phyloP scores from a whole-genome alignment of 2,113 vertebrate species.

The Leptobrachium leishanense region DNA sequence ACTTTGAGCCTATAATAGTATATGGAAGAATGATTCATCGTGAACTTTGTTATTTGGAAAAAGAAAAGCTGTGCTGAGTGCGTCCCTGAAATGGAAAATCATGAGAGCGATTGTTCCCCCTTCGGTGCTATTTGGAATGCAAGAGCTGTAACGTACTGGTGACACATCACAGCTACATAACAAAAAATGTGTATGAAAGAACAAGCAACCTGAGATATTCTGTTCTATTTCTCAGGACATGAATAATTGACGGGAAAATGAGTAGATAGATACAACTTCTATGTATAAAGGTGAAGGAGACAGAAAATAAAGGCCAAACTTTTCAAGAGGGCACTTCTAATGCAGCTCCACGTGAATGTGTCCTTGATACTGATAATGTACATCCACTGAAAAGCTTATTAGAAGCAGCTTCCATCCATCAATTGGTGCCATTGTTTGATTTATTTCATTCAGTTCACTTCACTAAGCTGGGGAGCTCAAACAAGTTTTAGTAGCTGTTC shows the following conservation, averaged over 20 bases:
- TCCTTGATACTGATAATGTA: background rate
- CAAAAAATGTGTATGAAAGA: background rate
- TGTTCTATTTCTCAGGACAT: background rate
- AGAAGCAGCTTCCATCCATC: too few species aligned
- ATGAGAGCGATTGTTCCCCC: background rate
- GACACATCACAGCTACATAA: background rate
- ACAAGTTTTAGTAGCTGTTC: too few species aligned
- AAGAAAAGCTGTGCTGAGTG: constrained; percentile 12
- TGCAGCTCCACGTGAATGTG: background rate
- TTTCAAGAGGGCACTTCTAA: background rate
- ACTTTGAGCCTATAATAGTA: background rate
- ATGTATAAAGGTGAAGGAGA: background rate
- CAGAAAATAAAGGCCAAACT: background rate
- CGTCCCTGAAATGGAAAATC: constrained; percentile 12
- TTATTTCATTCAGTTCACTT: too few species aligned
- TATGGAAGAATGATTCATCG: constrained; percentile 7
- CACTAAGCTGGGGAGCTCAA: too few species aligned
- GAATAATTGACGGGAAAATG: constrained; percentile 3
- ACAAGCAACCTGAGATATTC: background rate
- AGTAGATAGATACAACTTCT: background rate
- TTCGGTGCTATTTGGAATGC: background rate
- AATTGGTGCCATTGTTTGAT: too few species aligned
- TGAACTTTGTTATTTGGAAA: constrained; percentile 3
- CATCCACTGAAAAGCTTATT: too few species aligned
- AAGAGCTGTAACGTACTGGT: background rate